phyloP scores from a whole-genome alignment of 2,888 invertebrate genomes.

The Prostheceraeus crozeri region DNA sequence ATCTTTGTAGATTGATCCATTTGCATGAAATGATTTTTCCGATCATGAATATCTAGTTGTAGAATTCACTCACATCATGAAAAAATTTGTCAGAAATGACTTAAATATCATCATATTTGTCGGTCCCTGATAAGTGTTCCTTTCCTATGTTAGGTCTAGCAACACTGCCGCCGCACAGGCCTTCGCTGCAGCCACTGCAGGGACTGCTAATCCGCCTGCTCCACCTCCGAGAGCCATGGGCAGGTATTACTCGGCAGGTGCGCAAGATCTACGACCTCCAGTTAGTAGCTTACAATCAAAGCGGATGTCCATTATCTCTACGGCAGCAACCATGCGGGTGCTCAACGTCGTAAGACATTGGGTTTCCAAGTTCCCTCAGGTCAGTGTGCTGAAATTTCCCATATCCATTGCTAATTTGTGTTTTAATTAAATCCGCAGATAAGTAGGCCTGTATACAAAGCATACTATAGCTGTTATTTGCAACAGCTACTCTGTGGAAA shows the following conservation, averaged over 20 bases:
- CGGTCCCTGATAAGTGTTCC: no score
- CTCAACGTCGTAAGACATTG: conserved; percentile 80
- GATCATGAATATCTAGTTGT: no score
- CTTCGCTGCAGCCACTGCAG: conserved; percentile 82
- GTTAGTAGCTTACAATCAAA: conserved; percentile 42
- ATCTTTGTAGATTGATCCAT: no score
- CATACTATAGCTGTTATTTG: no score
- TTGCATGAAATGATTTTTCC: no score
- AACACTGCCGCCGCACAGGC: conserved; percentile 67
- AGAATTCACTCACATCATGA: no score
- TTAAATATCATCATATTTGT: no score
- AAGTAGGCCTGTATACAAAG: no score
- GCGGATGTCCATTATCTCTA: conserved; percentile 64
- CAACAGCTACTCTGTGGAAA: neutral
- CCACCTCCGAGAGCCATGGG: conserved; percentile 25
- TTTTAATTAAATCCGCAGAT: no score
- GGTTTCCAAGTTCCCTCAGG: conserved; percentile 73
- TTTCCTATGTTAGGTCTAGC: conserved; percentile 55
- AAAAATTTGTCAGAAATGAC: no score
- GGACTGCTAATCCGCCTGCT: conserved; percentile 70
- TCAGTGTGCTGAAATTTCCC: conserved; percentile 45
- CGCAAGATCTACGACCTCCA: conserved; percentile 20
- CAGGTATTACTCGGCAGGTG: conserved; percentile 6
- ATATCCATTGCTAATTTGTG: no score
- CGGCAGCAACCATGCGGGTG: conserved; percentile 86